Evolutionary conservation across 1,140 invertebrate genomes (phyloP), one percentile per base, ranked within the genome.

Genomic region (Lasioglossum baleicum): DNA sequence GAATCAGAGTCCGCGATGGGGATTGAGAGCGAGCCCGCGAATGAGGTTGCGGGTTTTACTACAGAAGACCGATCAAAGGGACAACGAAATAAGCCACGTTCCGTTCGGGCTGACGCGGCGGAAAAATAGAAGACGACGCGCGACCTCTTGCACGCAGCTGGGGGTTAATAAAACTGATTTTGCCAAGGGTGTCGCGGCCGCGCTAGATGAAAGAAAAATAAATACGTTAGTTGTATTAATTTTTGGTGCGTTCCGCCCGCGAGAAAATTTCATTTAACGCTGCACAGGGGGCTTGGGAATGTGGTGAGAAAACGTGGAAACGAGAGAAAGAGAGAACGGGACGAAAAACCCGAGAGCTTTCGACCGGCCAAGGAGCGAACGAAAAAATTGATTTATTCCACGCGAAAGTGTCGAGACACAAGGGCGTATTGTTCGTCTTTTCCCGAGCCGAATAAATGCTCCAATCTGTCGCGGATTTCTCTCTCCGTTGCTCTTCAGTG

Each of bases 401-500:
- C 2, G 65, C 8, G 44, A 64, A 69, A 75, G 65, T 63, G 22
- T 56, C 58, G 73, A 56, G 74, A 26, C 51, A 53, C 51, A 20
- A 53, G 51, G 79, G 42, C 8, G 44, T n/a, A 44, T 75, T 58
- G 17, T 40, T 60, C 64, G 63, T 70, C 40, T 44, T 64, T 60
- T 70, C 42, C 22, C 8, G n/a, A 31, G 58, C 0, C 67, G 75
- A 65, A 81, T 85, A 82, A 85, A 83, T 69, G 72, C 56, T 73
- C 44, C 80, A 85, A 86, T 85, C 80, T 82, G 80, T 80, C 75
- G 68, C 51, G 51, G 53, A 70, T 76, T 26, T 35, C 22, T 65
- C 60, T 60, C 44, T 44, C 44, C 35, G 22, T 64, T 64, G 26
- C 75, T 58, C 44, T 77, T 80, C 51, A 61, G 58, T 60, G 40